Evolutionary conservation across 2,113 vertebrate genomes (phyloP).

Genomic region (Mola mola): DNA sequence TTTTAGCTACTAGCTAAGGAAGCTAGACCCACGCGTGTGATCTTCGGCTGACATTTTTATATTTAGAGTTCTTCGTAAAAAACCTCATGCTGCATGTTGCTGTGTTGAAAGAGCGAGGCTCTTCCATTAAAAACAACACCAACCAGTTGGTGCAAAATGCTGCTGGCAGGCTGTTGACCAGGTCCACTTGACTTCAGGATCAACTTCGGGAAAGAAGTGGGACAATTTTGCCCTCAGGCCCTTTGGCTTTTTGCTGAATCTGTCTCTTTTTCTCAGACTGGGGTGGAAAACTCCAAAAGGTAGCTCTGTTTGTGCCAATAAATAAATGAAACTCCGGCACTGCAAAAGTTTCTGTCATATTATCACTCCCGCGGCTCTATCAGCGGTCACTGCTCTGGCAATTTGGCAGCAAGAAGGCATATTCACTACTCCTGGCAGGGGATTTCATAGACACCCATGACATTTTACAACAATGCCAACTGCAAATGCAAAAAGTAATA

Average conservation of each 20-base stretch:
- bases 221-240: not conserved
- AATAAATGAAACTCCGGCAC: slow-evolving; percentile 14
- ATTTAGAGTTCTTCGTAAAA: too few species aligned
- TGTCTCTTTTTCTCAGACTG: slow-evolving; percentile 4
- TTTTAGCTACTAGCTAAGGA: not conserved
- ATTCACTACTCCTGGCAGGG: slow-evolving; percentile 56
- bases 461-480: slow-evolving; percentile 58
- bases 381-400: slow-evolving; percentile 38
- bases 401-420: slow-evolving; percentile 57
- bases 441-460: slow-evolving; percentile 42
- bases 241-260: not conserved
- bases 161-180: too few species aligned
- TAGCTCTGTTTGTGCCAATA: not conserved
- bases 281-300: slow-evolving; percentile 10
- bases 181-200: too few species aligned
- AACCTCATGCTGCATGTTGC: too few species aligned
- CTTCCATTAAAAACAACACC: too few species aligned
- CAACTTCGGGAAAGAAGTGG: too few species aligned
- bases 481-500: slow-evolving; percentile 47
- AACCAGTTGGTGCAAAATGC: too few species aligned
- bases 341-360: slow-evolving; percentile 40
- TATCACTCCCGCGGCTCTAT: not conserved
- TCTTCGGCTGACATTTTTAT: not conserved
- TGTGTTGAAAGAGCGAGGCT: too few species aligned
- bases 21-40: not conserved